Evolutionary conservation across 1,140 invertebrate species (phyloP).

Genomic region (Zaprionus tsacasi): DNA sequence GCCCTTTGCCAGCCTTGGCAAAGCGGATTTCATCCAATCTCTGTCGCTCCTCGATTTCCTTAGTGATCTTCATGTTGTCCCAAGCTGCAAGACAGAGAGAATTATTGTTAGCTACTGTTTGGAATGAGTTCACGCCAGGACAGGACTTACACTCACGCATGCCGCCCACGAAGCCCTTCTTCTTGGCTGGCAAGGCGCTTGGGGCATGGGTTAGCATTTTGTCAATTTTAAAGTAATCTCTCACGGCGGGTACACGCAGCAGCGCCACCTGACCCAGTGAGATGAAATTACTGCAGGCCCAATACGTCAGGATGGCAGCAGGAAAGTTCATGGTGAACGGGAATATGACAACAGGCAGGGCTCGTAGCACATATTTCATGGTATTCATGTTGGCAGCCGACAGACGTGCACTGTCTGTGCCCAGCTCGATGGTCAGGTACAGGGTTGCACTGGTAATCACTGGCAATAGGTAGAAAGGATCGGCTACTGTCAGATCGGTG

Average conservation of each 20-base stretch:
- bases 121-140: not conserved
- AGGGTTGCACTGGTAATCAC: conserved; percentile 93
- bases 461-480: conserved; percentile 96
- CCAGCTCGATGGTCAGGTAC: conserved; percentile 92
- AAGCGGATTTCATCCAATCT: conserved; percentile 92
- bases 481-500: conserved; percentile 93
- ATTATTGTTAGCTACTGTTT: not conserved
- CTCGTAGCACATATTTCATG: conserved; percentile 90
- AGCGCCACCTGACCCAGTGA: conserved; percentile 91
- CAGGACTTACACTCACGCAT: conserved; percentile 92
- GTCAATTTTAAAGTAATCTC: conserved; percentile 92
- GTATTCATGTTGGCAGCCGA: conserved; percentile 87
- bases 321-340: conserved; percentile 95
- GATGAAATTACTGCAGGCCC: conserved; percentile 95
- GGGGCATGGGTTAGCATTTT: conserved; percentile 86
- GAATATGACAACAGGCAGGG: conserved; percentile 92
- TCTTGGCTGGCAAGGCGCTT: conserved; percentile 87
- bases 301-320: conserved; percentile 95
- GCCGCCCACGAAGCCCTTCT: conserved; percentile 91
- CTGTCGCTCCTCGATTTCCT: conserved; percentile 90
- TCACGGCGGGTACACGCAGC: conserved; percentile 90
- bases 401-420: conserved; percentile 90
- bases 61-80: conserved; percentile 92
- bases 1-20: conserved; percentile 92
- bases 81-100: conserved; percentile 86